A percentile compares a stretch with the other conserved stretches of the same genome.
These are phyloP conservation scores for Mastomys natalensis DNA, from an alignment of 2,113 vertebrate genomes.

Conservation along the genomic window DNA sequence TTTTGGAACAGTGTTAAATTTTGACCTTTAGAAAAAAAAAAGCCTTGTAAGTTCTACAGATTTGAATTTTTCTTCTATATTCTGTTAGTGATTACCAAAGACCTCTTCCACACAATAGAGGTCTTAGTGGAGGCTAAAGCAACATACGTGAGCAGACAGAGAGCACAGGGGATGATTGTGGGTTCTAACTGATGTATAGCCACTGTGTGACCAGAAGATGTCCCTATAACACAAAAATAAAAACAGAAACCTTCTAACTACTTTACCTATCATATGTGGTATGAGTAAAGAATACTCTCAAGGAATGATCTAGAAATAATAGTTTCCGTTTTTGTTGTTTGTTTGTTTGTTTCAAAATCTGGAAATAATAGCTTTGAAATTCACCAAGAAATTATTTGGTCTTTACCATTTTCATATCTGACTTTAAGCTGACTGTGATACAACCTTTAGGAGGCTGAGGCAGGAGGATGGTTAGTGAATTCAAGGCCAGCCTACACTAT, in stretches of 20 bases:
- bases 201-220: not conserved
- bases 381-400: not conserved
- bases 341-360: not conserved
- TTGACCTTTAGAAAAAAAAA: not conserved
- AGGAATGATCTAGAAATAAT: not conserved
- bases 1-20: not conserved
- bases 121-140: not conserved
- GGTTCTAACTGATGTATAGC: not conserved
- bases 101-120: not conserved
- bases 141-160: not conserved
- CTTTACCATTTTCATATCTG: not conserved
- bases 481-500: not conserved
- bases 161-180: not conserved
- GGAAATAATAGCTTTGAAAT: not conserved
- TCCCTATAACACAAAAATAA: not conserved
- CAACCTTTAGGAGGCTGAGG: not conserved
- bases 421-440: not conserved
- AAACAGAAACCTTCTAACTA: not conserved
- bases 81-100: not conserved
- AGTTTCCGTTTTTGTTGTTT: not conserved
- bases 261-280: not conserved
- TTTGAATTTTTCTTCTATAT: not conserved
- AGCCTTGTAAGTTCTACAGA: not conserved
- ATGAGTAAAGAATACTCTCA: not conserved
- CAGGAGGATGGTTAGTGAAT: not conserved